phyloP scores from a whole-genome alignment of 2,797 vertebrate genomes.

The Sphaeramia orbicularis region DNA sequence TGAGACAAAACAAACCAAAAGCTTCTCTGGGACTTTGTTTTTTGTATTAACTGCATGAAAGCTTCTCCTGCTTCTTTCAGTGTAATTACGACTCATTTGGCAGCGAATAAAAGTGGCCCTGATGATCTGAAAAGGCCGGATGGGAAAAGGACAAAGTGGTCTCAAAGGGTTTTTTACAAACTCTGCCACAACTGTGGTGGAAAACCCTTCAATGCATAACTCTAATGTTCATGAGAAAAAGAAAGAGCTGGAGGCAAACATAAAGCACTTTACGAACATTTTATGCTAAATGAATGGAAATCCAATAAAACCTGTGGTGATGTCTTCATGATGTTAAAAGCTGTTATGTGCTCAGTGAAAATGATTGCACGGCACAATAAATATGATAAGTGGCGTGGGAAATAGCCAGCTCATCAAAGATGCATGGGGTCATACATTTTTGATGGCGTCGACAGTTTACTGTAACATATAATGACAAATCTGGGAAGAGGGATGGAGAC shows the following conservation, averaged over 20 bases:
- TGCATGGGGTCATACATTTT: constrained; percentile 44
- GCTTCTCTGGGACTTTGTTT: too few relatives aligned
- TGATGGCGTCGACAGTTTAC: constrained; percentile 43
- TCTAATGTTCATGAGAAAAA: neutral
- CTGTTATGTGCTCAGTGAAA: constrained; percentile 2
- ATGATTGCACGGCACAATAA: constrained; percentile 1
- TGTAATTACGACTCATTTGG: too few relatives aligned
- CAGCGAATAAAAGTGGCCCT: too few relatives aligned
- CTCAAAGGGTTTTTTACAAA: too few relatives aligned
- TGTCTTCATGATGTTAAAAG: constrained; percentile 19
- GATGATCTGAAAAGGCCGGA: too few relatives aligned
- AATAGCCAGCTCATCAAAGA: constrained; percentile 49
- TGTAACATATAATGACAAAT: constrained; percentile 36
- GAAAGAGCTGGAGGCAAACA: neutral
- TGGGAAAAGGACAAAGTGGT: too few relatives aligned
- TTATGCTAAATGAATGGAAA: constrained; percentile 7
- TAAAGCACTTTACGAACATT: constrained; percentile 9
- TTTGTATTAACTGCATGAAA: too few relatives aligned
- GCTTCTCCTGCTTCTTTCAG: too few relatives aligned
- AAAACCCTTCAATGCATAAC: too few relatives aligned
- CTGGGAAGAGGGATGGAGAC: constrained; percentile 34
- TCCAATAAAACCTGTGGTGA: neutral
- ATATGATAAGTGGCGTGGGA: constrained; percentile 28
- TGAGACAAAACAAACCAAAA: too few relatives aligned
- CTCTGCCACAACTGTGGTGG: too few relatives aligned